phyloP scores from a whole-genome alignment of 2,797 vertebrate genomes.

The Hippopotamyrus pictus region DNA sequence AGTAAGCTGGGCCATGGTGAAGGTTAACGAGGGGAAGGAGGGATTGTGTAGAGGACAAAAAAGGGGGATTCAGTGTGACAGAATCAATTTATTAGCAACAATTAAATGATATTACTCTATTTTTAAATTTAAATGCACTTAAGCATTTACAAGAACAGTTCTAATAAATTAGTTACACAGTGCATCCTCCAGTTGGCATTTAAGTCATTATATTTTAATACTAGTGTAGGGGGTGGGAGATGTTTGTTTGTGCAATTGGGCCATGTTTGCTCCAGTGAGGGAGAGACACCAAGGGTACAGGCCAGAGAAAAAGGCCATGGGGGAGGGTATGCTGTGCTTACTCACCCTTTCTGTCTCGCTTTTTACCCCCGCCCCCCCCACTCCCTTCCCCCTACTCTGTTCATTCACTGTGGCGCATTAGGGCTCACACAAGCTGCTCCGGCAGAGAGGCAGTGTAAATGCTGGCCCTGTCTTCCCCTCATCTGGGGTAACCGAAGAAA shows the following conservation, averaged over 20 bases:
- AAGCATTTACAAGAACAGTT: background rate
- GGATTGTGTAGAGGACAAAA: slow-evolving; percentile 44
- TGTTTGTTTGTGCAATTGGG: background rate
- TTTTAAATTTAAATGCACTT: background rate
- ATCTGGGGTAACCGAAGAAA: slow-evolving; percentile 30
- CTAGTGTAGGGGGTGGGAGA: background rate
- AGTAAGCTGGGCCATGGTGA: slow-evolving; percentile 47
- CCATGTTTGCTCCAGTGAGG: background rate
- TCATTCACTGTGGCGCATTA: slow-evolving; percentile 41
- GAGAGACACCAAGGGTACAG: slow-evolving; percentile 23
- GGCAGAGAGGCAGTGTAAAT: slow-evolving; percentile 20
- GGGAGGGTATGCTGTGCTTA: slow-evolving; percentile 41
- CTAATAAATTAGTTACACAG: background rate
- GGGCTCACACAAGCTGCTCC: slow-evolving; percentile 40
- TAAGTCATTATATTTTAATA: background rate
- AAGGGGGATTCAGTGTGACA: slow-evolving; percentile 39
- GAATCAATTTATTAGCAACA: slow-evolving; percentile 34
- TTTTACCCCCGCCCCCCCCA: background rate
- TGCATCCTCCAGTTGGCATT: background rate
- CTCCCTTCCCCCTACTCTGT: slow-evolving; percentile 37
- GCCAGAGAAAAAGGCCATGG: slow-evolving; percentile 21
- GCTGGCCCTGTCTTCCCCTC: background rate
- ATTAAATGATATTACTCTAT: slow-evolving; percentile 18
- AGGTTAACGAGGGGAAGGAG: slow-evolving; percentile 32
- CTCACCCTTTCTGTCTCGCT: slow-evolving; percentile 41